Conservation (phyloP, 2,888 invertebrate genomes). For the Seladonia tumulorum region DNA sequence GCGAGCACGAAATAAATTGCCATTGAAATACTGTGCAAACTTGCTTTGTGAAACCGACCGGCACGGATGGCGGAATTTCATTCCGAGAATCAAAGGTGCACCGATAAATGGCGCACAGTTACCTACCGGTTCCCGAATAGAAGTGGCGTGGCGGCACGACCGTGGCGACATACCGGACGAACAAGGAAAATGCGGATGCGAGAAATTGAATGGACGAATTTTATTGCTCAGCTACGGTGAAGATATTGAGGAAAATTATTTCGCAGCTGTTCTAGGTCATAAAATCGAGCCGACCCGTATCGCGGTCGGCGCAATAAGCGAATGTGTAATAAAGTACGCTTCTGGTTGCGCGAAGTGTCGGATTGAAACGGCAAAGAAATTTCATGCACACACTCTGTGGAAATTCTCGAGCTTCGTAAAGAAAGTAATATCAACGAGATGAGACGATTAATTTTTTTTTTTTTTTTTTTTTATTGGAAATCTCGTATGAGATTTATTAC, state of each 20-base stretch:
- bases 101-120: not conserved
- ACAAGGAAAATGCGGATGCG: constrained; percentile 12
- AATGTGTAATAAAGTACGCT: constrained; percentile 20
- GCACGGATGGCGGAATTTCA: not conserved
- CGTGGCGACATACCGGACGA: not conserved
- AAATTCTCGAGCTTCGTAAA: not conserved
- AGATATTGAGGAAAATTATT: constrained; percentile 48
- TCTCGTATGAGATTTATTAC: no score
- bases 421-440: not conserved
- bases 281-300: constrained; percentile 28
- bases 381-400: not conserved
- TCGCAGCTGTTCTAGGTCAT: constrained; percentile 42
- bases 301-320: constrained; percentile 29
- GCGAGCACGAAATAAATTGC: not conserved
- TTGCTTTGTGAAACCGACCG: not conserved
- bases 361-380: not conserved
- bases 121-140: not conserved
- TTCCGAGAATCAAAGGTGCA: constrained; percentile 16
- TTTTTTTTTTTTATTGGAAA: no score
- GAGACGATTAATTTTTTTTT: no score
- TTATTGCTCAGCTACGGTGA: constrained; percentile 32
- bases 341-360: not conserved
- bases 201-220: constrained; percentile 41
- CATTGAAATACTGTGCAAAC: not conserved
- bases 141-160: not conserved